Evolutionary conservation across 2,113 vertebrate genomes (phyloP).

Genomic region (Oceanites oceanicus): DNA sequence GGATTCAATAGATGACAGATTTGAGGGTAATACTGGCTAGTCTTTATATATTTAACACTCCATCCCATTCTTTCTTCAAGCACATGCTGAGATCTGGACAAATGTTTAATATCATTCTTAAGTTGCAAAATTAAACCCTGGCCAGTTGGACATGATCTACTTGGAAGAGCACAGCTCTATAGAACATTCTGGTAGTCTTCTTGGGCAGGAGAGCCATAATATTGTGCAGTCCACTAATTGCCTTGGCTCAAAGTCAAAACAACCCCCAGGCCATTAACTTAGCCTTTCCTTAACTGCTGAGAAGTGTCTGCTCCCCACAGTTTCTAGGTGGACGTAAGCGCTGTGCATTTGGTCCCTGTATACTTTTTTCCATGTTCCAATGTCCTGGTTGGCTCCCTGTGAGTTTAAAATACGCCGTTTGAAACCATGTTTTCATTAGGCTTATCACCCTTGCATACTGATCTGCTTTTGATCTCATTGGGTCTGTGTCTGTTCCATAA

Average conservation of each 20-base stretch:
- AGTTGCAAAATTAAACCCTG: slow-evolving; percentile 56
- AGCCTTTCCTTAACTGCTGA: not conserved
- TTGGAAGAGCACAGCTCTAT: slow-evolving; percentile 1
- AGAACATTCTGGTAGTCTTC: not conserved
- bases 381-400: not conserved
- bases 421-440: slow-evolving; percentile 44
- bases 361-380: not conserved
- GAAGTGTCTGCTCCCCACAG: not conserved
- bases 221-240: not conserved
- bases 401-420: slow-evolving; percentile 41
- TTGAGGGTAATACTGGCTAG: not conserved
- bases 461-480: slow-evolving; percentile 17
- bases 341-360: not conserved
- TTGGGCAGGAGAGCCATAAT: not conserved
- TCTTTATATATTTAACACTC: slow-evolving; percentile 14
- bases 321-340: not conserved
- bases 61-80: slow-evolving; percentile 24
- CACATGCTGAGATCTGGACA: slow-evolving; percentile 5
- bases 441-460: slow-evolving; percentile 34
- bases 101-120: slow-evolving; percentile 43
- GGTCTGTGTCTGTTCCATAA: slow-evolving; percentile 32
- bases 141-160: not conserved
- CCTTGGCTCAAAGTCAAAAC: not conserved
- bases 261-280: not conserved
- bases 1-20: slow-evolving; percentile 37